Conservation (phyloP, 2,113 vertebrate species). For the Cheilinus undulatus region DNA sequence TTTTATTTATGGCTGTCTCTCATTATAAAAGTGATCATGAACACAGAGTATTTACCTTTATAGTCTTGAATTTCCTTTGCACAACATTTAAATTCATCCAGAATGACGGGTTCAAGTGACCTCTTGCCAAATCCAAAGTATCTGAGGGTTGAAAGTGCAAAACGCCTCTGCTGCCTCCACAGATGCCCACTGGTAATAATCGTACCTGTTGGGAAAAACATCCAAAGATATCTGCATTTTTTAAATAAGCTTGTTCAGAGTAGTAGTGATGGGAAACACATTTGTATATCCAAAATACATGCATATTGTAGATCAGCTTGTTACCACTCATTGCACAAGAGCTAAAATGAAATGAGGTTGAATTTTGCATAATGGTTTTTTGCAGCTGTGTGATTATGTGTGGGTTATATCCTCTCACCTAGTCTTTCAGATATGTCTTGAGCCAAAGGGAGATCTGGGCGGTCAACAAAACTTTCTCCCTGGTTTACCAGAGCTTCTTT, state of each 20-base stretch:
- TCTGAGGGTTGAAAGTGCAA: slow-evolving; percentile 79
- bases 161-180: slow-evolving; percentile 83
- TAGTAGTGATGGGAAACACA: no score
- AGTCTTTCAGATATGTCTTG: not conserved
- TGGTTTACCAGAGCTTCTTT: slow-evolving; percentile 67
- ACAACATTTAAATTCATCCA: slow-evolving; percentile 77
- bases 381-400: no score
- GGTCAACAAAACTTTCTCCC: slow-evolving; percentile 59
- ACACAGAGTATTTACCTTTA: slow-evolving; percentile 17
- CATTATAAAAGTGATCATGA: fast-evolving
- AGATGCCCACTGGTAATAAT: slow-evolving; percentile 48
- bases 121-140: slow-evolving; percentile 85
- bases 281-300: no score
- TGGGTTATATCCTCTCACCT: slow-evolving; percentile 26
- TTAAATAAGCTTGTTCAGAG: no score
- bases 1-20: fast-evolving
- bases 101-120: slow-evolving; percentile 79
- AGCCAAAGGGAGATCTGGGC: slow-evolving; percentile 37
- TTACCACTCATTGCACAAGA: not conserved
- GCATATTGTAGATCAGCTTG: no score
- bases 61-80: slow-evolving; percentile 6
- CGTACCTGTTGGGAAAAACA: no score
- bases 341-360: no score
- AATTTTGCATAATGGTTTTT: no score
- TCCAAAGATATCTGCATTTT: no score